Evolutionary conservation across 2,797 vertebrate genomes (phyloP), one percentile per base, ranked within the genome.

Genomic region (Takifugu ocellatus): DNA sequence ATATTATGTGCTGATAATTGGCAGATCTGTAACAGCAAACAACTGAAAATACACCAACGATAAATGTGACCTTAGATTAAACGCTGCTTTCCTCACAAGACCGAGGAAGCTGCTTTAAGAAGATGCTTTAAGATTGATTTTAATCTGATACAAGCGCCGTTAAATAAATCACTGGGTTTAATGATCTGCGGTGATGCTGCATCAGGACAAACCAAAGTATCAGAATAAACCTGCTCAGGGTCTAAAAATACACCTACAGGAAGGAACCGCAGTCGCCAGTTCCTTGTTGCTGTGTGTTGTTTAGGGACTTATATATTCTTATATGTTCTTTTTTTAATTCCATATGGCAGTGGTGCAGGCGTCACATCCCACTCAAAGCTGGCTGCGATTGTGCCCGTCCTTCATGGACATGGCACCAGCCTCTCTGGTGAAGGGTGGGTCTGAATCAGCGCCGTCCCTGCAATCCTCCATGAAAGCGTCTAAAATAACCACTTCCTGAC

Each of bases 181-280:
- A 33, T 21, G 2, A 33, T 11, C 33, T 9, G 14, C 33, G 11
- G 9, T 36, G 36, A 39, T 14, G 36, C 36, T 14, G 36, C 36
- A 39, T 3, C 36, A 39, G 11, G 4, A 11, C 10, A 14, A 14
- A 39, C 9, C 12, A 39, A 39, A 39, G 2, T 14, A 11, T 33
- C 11, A 36, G 33, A 45, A 7, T 2, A n/a, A 21, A 46, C 44
- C 44, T n/a, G 4, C n/a, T 46, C 44, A 46, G 16, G 2, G 44
- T 63, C 58, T 70, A 65, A 68, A 77, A 70, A 77, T 69, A 69
- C 25, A 7, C 24, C 51, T 55, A 25, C 51, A 61, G 21, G 56
- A 65, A 54, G 24, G 8, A 12, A 24, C 55, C 3, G 16, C 49
- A 42, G 8, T 62, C 72, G 61, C 56, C 61, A 60, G 39, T 68